Evolutionary conservation across 2,797 vertebrate species (phyloP), one percentile per base, ranked within the genome.

Genomic region (Dendrocincla fuliginosa): DNA sequence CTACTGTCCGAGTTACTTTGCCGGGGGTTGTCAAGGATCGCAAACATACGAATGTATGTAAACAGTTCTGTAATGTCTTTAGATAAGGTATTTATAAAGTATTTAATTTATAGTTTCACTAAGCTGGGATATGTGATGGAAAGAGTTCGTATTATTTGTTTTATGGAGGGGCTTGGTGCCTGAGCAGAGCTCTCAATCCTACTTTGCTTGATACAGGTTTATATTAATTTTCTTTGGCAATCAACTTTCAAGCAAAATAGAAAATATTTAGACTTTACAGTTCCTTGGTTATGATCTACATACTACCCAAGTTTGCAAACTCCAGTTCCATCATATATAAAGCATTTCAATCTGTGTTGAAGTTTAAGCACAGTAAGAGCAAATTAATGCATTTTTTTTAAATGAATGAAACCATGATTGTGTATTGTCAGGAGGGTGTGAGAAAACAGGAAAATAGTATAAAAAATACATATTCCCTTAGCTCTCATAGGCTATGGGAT

Each of bases 21-120:
- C 25, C 32, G 24, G 53, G 46, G 53, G 42, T 71, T 68, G 32
- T 71, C 42, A 47, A 64, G 53, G 61, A 44, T 68, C 57, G 71
- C 1, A 1, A 76, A 50, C 11, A 60, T n/a, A 53, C 0, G 0
- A 60, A 50, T 37, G 19, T 33, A 61, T n/a, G 46, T 57, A 84
- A 94, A 81, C 0, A 13, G 33, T 30, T 89, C 87, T 41, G 35
- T 53, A 60, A 69, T 39, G 19, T 27, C 65, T 83, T 85, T 57
- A 74, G 47, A 27, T 68, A 75, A 68, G 22, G 61, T 16, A 75
- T 39, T 39, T 39, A 39, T 19, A 71, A 86, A 88, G 56, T 53
- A 67, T 52, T 85, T 91, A 64, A 83, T 60, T 91, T 71, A 68
- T 35, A 11, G 24, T 83, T 93, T 71, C 76, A 35, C 30, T 84